phyloP scores from a whole-genome alignment of 1,140 invertebrate genomes.

The Drosophila trapezifrons region DNA sequence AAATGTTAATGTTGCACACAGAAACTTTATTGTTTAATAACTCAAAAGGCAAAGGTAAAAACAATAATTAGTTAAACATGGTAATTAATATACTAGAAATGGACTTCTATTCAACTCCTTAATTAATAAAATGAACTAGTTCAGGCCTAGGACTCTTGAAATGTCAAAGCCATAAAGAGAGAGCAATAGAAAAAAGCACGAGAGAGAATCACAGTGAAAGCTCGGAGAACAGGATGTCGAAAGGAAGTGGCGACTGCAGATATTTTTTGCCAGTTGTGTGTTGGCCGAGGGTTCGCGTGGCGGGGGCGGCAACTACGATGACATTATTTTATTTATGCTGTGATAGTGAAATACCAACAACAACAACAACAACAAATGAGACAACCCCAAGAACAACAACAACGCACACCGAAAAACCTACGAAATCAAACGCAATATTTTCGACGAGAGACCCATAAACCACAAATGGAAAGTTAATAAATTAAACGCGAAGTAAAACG shows the following conservation, averaged over 20 bases:
- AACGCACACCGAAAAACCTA: slow-evolving; percentile 21
- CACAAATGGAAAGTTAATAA: slow-evolving; percentile 17
- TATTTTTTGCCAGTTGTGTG: slow-evolving; percentile 47
- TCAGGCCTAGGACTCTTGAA: neutral
- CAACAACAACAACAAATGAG: slow-evolving; percentile 48
- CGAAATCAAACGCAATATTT: slow-evolving; percentile 73
- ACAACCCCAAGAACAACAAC: slow-evolving; percentile 42
- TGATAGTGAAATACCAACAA: slow-evolving; percentile 76
- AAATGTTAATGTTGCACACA: no score
- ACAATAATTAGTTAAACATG: neutral
- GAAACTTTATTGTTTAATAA: no score
- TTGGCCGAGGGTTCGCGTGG: slow-evolving; percentile 54
- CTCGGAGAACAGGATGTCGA: slow-evolving; percentile 43
- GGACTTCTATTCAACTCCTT: neutral
- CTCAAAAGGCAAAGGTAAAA: no score
- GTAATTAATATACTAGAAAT: neutral
- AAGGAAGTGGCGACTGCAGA: slow-evolving; percentile 75
- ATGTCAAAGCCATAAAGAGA: slow-evolving; percentile 5
- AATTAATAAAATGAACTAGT: neutral
- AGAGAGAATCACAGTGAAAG: slow-evolving; percentile 12
- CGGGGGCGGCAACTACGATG: slow-evolving; percentile 61
- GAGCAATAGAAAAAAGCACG: slow-evolving; percentile 20
- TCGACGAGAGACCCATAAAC: slow-evolving; percentile 40
- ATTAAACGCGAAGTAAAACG: slow-evolving; percentile 26
- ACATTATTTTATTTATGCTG: slow-evolving; percentile 76